Conservation (phyloP, 1,140 invertebrate genomes). For the Saccostrea cuccullata region DNA sequence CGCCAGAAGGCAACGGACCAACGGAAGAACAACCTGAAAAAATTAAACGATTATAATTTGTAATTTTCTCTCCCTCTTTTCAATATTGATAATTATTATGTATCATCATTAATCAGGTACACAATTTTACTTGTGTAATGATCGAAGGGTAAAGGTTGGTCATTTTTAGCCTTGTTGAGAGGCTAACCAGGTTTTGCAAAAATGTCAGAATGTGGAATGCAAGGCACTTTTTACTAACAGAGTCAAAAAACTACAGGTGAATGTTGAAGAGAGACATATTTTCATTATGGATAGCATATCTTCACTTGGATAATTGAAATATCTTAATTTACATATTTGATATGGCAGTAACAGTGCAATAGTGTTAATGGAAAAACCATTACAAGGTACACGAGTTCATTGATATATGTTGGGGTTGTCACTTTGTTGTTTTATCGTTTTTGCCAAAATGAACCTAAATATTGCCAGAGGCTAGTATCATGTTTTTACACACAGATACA, state of each 20-base stretch:
- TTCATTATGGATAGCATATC: too few species aligned
- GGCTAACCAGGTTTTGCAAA: too few species aligned
- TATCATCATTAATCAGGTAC: background rate
- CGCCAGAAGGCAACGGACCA: background rate
- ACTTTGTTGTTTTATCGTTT: conserved; percentile 7
- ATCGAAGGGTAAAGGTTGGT: too few species aligned
- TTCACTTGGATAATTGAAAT: too few species aligned
- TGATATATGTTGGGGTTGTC: background rate
- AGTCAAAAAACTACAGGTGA: too few species aligned
- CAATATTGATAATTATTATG: background rate
- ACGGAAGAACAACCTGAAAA: background rate
- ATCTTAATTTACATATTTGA: background rate
- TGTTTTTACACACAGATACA: conserved; percentile 4
- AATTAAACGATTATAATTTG: background rate
- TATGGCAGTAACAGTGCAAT: background rate
- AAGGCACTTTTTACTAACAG: too few species aligned
- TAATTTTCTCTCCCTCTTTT: background rate
- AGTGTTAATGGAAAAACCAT: background rate
- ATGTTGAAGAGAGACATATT: too few species aligned
- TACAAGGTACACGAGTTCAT: background rate
- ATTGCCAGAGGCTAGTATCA: conserved; percentile 1
- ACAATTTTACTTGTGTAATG: too few species aligned
- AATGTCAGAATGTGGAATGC: too few species aligned
- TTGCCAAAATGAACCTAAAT: conserved; percentile 1
- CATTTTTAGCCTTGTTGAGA: too few species aligned